Evolutionary conservation across 2,797 vertebrate species (phyloP), one percentile per base, ranked within the genome.

Genomic region (Menidia menidia): DNA sequence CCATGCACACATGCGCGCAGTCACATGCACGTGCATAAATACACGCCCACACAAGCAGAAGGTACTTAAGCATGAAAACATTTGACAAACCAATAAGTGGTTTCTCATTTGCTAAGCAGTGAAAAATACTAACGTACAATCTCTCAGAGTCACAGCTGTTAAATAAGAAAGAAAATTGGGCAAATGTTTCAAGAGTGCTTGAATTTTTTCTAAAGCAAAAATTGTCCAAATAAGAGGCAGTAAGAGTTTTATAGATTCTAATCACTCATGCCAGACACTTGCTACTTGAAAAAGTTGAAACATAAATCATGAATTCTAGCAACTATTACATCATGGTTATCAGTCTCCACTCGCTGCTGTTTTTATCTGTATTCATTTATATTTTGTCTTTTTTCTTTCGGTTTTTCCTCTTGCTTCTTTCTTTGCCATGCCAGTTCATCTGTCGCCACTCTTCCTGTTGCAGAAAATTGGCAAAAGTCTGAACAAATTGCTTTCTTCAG

Each of bases 401-500:
- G 8, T 67, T 42, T 50, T 52, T 77, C 42, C 47, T 41, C 61
- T n/a, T 35, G 25, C 62, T 52, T 64, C 66, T 76, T 69, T 69
- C 50, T 83, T 61, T 77, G 60, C 80, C 57, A 53, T 13, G 16
- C 51, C 67, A 31, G 8, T 83, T 77, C 7, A 11, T 65, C 65
- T 53, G 25, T 63, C 61, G 48, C 63, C 75, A 78, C 78, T 85
- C 72, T 87, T 91, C 86, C 89, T 90, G 86, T 89, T 86, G 77
- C 89, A 80, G 80, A 83, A 83, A 85, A 81, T 84, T 84, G 87
- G 41, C 66, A 61, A 62, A 62, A 61, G 88, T 91, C 83, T 73
- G 84, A 90, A 89, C 83, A 92, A 93, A 90, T 88, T 78, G 71
- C 68, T 77, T 58, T 77, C 62, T 88, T 92, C 89, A 78, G 85